Percentiles rank a stretch among this genome's conserved stretches.
phyloP scores from a whole-genome alignment of 2,113 vertebrate genomes.

The Suricata suricatta region DNA sequence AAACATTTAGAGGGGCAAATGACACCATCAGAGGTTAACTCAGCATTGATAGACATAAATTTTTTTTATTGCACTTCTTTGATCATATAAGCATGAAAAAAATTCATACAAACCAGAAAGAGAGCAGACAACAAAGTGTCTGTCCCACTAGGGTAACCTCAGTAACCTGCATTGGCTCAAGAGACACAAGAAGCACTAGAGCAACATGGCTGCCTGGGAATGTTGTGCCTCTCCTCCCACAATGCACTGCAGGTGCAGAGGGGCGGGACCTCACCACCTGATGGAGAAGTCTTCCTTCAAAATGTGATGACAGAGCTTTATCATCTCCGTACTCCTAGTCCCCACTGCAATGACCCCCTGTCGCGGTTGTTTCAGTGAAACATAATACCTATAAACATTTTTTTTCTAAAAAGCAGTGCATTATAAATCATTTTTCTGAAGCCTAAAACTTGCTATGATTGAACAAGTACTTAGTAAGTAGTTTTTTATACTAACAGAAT shows the following conservation, averaged over 20 bases:
- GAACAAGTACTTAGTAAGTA: not conserved
- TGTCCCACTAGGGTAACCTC: not conserved
- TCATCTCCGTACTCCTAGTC: not conserved
- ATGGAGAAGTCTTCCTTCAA: not conserved
- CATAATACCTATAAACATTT: not conserved
- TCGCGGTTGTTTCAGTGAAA: not conserved
- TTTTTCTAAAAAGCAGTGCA: not conserved
- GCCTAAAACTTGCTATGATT: not conserved
- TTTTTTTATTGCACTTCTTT: not conserved
- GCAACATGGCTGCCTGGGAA: not conserved
- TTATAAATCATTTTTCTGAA: not conserved
- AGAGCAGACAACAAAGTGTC: not conserved
- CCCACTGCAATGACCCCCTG: not conserved
- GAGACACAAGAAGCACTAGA: not conserved
- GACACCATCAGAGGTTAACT: not conserved
- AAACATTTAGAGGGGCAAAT: not conserved
- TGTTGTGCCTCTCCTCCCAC: not conserved
- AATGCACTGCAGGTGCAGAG: accelerated
- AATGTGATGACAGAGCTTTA: not conserved
- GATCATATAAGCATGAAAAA: not conserved
- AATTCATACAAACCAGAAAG: not conserved
- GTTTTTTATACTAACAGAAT: not conserved
- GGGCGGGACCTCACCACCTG: accelerated
- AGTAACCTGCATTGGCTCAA: not conserved
- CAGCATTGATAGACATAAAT: not conserved